Conservation (phyloP, 1,140 invertebrate species). For the Patella vulgata region DNA sequence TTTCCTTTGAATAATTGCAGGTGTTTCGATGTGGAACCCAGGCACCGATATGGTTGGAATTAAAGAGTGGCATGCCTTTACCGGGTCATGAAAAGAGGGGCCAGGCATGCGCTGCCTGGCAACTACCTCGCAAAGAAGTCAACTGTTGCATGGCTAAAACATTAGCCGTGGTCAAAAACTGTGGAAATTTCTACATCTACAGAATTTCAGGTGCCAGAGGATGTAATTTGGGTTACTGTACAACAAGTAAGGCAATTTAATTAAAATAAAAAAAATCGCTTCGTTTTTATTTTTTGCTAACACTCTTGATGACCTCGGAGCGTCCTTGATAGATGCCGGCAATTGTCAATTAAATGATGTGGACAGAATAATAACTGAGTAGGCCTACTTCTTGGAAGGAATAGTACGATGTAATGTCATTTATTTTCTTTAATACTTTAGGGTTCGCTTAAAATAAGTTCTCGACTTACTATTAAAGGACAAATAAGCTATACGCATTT, state of each 20-base stretch:
- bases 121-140: slow-evolving; percentile 10
- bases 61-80: slow-evolving; percentile 13
- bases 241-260: slow-evolving; percentile 21
- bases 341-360: no score
- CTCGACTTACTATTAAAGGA: no score
- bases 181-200: slow-evolving; percentile 38
- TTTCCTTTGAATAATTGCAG: no score
- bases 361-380: no score
- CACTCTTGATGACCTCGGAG: no score
- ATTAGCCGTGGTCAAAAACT: slow-evolving; percentile 34
- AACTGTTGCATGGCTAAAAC: slow-evolving; percentile 35
- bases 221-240: slow-evolving; percentile 39
- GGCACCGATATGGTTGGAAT: slow-evolving; percentile 33
- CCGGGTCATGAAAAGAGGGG: slow-evolving; percentile 18
- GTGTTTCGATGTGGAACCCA: slow-evolving; percentile 30
- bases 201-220: slow-evolving; percentile 24
- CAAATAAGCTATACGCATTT: no score
- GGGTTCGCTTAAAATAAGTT: no score
- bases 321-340: no score
- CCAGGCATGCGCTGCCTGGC: slow-evolving; percentile 35
- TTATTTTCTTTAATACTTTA: no score
- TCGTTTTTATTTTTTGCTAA: no score
- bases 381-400: no score
- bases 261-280: neutral
- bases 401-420: no score